phyloP scores from a whole-genome alignment of 2,113 vertebrate species.

The Osmerus mordax region DNA sequence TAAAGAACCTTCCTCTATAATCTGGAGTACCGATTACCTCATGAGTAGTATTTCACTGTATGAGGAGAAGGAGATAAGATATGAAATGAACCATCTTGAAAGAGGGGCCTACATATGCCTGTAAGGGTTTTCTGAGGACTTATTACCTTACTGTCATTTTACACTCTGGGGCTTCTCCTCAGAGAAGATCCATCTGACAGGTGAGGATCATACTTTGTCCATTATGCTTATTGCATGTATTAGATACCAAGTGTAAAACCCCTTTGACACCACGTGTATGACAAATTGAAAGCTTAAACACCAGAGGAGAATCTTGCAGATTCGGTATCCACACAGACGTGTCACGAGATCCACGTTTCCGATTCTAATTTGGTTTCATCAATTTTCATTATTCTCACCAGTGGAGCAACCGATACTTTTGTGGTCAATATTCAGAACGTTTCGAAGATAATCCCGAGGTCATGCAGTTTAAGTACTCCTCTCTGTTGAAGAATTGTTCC shows the following conservation, averaged over 20 bases:
- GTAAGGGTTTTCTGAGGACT: background rate
- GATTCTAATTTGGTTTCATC: background rate
- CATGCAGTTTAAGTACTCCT: too few species aligned
- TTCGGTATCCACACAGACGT: too few species aligned
- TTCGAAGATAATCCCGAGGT: background rate
- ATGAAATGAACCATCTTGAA: background rate
- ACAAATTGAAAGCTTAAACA: too few species aligned
- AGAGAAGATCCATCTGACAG: background rate
- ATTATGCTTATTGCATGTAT: too few species aligned
- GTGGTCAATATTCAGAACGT: slow-evolving; percentile 1
- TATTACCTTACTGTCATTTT: background rate
- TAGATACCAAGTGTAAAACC: too few species aligned
- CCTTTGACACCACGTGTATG: too few species aligned
- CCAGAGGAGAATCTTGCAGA: too few species aligned
- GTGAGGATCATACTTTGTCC: background rate
- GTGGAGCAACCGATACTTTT: background rate
- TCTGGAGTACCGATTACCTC: background rate
- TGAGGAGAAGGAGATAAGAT: slow-evolving; percentile 5
- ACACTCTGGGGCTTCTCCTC: background rate
- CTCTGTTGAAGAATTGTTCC: slow-evolving; percentile 16
- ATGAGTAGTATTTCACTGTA: slow-evolving; percentile 4
- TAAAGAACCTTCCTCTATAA: background rate
- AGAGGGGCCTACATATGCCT: background rate
- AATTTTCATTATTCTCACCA: background rate
- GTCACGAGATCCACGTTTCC: background rate